Evolutionary conservation across 2,888 invertebrate species (phyloP).

Genomic region (Hymenopus coronatus): DNA sequence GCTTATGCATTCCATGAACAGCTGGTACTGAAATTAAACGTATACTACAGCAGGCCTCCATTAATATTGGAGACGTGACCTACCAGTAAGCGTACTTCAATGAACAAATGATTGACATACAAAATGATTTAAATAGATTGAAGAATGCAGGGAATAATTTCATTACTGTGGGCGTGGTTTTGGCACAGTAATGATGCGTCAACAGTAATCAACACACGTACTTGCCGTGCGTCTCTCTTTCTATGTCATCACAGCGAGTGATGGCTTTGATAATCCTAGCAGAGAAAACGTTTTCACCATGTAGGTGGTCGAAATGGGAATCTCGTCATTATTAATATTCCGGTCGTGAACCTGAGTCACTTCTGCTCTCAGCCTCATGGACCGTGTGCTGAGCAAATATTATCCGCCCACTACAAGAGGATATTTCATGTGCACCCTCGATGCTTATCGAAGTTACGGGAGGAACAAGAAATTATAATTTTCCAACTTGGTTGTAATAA

Average conservation of each 20-base stretch:
- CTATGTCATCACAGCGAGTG: neutral
- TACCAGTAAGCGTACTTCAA: too few relatives aligned
- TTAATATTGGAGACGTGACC: too few relatives aligned
- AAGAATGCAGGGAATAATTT: too few relatives aligned
- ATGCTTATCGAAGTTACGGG: constrained; percentile 5
- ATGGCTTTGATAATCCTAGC: neutral
- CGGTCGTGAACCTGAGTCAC: neutral
- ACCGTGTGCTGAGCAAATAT: constrained; percentile 1
- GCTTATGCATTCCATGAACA: too few relatives aligned
- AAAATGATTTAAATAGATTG: too few relatives aligned
- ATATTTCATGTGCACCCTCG: constrained; percentile 5
- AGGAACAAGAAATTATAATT: constrained; percentile 3
- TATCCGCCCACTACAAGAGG: neutral
- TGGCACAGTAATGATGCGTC: neutral
- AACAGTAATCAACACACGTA: neutral
- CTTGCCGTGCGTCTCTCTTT: neutral
- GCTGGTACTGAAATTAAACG: too few relatives aligned
- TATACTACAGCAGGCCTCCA: too few relatives aligned
- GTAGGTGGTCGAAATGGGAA: neutral
- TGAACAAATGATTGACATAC: too few relatives aligned
- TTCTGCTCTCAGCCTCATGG: neutral
- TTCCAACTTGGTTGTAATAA: neutral
- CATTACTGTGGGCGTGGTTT: neutral
- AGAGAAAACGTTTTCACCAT: neutral
- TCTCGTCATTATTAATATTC: neutral